These are phyloP conservation scores for Siniperca knerii DNA, from an alignment of 2,113 vertebrate genomes.

Conservation along the genomic window DNA sequence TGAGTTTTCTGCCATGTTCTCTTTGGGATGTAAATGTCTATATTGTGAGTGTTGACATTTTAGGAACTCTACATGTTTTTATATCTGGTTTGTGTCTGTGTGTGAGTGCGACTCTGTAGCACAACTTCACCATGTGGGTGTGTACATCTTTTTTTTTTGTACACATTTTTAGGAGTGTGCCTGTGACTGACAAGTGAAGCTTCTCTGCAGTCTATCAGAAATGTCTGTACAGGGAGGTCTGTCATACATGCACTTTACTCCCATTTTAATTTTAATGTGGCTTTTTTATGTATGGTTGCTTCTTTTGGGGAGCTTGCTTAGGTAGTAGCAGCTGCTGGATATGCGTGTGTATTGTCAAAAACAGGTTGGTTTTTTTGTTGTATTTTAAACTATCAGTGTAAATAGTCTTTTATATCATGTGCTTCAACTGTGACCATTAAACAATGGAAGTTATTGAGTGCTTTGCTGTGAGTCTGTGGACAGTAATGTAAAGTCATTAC, in stretches of 20 bases:
- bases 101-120: constrained; percentile 70
- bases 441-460: constrained; percentile 59
- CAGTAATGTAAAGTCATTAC: background rate
- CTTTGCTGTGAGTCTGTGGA: constrained; percentile 29
- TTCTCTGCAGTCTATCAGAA: constrained; percentile 73
- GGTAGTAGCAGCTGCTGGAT: constrained; percentile 63
- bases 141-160: constrained; percentile 63
- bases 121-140: constrained; percentile 68
- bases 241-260: constrained; percentile 98
- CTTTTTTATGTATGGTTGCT: constrained; percentile 70
- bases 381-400: constrained; percentile 80
- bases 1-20: constrained; percentile 47
- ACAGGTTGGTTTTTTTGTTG: constrained; percentile 31
- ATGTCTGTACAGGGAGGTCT: constrained; percentile 86
- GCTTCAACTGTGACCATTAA: constrained; percentile 87
- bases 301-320: constrained; percentile 75
- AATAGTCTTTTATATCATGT: constrained; percentile 83
- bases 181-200: constrained; percentile 77
- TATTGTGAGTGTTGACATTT: constrained; percentile 62
- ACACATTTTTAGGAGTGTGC: constrained; percentile 70
- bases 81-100: constrained; percentile 62
- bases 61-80: constrained; percentile 64
- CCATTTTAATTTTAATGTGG: constrained; percentile 72
- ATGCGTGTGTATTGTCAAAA: constrained; percentile 62
- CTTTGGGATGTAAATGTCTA: constrained; percentile 67